Percentiles rank a stretch among this genome's conserved stretches.
These are phyloP conservation scores for Merodon equestris DNA, from an alignment of 2,888 invertebrate genomes.

Conservation along the genomic window DNA sequence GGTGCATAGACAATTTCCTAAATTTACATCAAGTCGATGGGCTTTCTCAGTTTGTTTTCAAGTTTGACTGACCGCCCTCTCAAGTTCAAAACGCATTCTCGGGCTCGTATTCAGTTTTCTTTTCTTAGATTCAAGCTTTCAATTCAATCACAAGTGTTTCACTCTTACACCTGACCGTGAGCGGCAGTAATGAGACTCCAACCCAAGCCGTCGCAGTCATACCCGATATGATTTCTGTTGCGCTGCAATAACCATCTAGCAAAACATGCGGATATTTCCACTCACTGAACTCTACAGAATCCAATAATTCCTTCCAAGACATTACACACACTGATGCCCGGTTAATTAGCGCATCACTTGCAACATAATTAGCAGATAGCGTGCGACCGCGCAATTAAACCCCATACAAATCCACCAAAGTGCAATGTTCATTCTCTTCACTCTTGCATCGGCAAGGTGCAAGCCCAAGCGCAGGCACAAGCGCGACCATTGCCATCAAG, in stretches of 20 bases:
- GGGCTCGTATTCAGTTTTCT: too few relatives aligned
- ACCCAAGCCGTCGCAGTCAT: neutral
- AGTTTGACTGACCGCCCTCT: too few relatives aligned
- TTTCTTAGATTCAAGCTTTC: too few relatives aligned
- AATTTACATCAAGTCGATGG: too few relatives aligned
- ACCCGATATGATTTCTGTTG: conserved; percentile 43
- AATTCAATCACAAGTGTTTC: too few relatives aligned
- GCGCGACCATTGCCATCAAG: conserved; percentile 30
- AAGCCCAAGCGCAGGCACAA: conserved; percentile 13
- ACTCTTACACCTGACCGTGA: too few relatives aligned
- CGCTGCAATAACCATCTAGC: conserved; percentile 37
- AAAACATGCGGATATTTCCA: conserved; percentile 44
- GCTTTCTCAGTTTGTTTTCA: too few relatives aligned
- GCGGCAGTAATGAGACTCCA: too few relatives aligned
- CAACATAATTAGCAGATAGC: conserved; percentile 65
- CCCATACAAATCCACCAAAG: conserved; percentile 42
- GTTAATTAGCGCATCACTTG: conserved; percentile 63
- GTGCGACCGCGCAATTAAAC: conserved; percentile 65
- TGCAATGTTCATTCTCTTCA: conserved; percentile 39
- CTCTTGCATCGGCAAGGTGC: too few relatives aligned
- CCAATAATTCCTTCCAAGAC: conserved; percentile 60
- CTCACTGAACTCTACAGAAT: conserved; percentile 57
- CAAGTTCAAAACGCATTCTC: too few relatives aligned
- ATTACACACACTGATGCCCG: conserved; percentile 41
- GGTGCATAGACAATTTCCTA: too few relatives aligned